Percentiles rank a stretch among this genome's conserved stretches.
Evolutionary conservation across 30 jellyfish, hydroid and myxozoan species (phyloP).

Genomic region (Sanderia malayensis): DNA sequence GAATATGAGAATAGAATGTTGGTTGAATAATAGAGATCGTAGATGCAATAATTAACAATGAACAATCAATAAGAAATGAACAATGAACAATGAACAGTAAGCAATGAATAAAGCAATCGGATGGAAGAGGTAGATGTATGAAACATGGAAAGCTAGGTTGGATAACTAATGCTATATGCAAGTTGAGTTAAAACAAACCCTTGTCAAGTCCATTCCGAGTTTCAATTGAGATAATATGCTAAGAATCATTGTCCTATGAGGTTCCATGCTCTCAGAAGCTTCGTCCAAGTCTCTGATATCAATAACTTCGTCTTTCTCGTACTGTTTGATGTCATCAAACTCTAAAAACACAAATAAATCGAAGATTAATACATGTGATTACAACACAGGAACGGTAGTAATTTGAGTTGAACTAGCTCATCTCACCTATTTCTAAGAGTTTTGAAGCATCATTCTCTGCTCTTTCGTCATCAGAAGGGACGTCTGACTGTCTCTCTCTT

Average conservation of each 20-base stretch:
- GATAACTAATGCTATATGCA: no score
- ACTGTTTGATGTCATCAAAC: conserved; percentile 50
- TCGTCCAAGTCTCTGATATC: conserved; percentile 54
- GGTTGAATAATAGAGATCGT: no score
- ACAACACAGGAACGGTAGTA: no score
- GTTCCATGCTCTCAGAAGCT: conserved; percentile 78
- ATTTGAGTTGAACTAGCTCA: not conserved
- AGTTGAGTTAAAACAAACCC: conserved; percentile 83
- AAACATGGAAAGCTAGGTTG: no score
- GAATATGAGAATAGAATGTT: no score
- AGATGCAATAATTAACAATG: no score
- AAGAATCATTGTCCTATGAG: conserved; percentile 75
- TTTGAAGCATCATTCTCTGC: conserved; percentile 2
- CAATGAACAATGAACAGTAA: no score
- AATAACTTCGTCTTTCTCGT: conserved; percentile 62
- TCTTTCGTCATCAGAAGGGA: conserved; percentile 33
- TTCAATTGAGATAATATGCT: conserved; percentile 83
- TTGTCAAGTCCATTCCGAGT: conserved; percentile 95
- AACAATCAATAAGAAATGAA: not conserved
- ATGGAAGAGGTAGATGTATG: no score
- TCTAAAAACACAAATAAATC: conserved; percentile 26
- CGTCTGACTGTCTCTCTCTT: conserved; percentile 14
- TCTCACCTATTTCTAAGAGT: conserved; percentile 8
- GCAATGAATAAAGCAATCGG: no score
- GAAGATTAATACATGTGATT: not conserved